A percentile compares a stretch with the other conserved stretches of the same genome.
phyloP scores from a whole-genome alignment of 2,888 invertebrate species.

The Andrena chrysosceles region DNA sequence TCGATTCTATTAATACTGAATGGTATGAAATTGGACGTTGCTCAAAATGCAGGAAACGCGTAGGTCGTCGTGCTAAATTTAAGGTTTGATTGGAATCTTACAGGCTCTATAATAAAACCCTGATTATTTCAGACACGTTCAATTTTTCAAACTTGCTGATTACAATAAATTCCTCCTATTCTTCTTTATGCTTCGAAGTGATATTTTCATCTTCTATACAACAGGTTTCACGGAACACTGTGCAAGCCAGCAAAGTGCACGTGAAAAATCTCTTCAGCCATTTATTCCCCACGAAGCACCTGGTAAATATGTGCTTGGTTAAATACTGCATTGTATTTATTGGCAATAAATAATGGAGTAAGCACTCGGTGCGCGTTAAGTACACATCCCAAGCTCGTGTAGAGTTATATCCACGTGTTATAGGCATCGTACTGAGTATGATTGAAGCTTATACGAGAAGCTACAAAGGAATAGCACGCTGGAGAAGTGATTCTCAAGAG shows the following conservation, averaged over 20 bases:
- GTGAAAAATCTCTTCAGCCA: neutral
- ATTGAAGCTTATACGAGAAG: neutral
- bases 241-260: neutral
- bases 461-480: neutral
- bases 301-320: neutral
- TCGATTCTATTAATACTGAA: neutral
- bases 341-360: neutral
- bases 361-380: conserved; percentile 3
- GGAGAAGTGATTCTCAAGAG: neutral
- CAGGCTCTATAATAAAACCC: neutral
- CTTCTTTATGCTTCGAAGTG: no score
- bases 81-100: neutral
- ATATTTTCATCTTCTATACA: neutral
- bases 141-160: neutral
- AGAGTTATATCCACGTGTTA: neutral
- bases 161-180: neutral
- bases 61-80: neutral
- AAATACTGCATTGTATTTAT: neutral
- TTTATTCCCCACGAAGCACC: neutral
- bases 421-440: neutral
- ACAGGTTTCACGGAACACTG: neutral
- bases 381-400: neutral
- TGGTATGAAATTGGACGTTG: neutral
- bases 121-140: neutral
- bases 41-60: neutral